Percentiles rank a stretch among this genome's conserved stretches.
These are phyloP conservation scores for Heptranchias perlo DNA, from an alignment of 2,113 vertebrate species.

Conservation along the genomic window DNA sequence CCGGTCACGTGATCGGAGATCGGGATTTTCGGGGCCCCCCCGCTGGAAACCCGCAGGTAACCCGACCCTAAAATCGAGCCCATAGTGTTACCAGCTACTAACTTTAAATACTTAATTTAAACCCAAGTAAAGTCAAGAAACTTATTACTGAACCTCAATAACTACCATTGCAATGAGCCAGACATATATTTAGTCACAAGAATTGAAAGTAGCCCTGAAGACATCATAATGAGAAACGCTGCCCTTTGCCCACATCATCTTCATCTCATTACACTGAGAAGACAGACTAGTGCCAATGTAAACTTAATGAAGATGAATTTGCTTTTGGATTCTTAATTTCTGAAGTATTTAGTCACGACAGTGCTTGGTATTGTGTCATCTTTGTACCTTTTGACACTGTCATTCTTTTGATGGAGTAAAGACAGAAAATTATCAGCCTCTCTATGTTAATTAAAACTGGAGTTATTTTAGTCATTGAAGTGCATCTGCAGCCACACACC, in stretches of 20 bases:
- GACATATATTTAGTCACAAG: background rate
- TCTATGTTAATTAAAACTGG: slow-evolving; percentile 49
- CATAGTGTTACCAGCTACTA: background rate
- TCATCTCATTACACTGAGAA: slow-evolving; percentile 38
- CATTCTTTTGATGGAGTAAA: background rate
- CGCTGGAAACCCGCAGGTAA: too few relatives aligned
- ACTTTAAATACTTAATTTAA: background rate
- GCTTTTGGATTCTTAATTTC: slow-evolving; percentile 43
- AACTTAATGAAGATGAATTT: slow-evolving; percentile 41
- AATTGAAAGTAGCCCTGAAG: background rate
- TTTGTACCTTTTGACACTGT: slow-evolving; percentile 1
- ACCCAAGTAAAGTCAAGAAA: background rate
- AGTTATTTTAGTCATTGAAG: slow-evolving; percentile 40
- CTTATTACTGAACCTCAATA: slow-evolving; percentile 18
- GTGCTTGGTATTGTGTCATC: background rate
- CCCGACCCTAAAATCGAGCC: too few relatives aligned
- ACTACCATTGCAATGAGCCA: background rate
- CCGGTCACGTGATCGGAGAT: too few relatives aligned
- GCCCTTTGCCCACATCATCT: slow-evolving; percentile 39
- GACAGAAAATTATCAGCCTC: background rate
- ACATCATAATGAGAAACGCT: slow-evolving; percentile 43
- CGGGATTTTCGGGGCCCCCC: too few relatives aligned
- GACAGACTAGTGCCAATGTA: slow-evolving; percentile 35
- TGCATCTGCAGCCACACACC: background rate
- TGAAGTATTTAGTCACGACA: slow-evolving; percentile 39